Percentiles rank a stretch among this genome's conserved stretches.
These are phyloP conservation scores for Pseudochirops corinnae DNA, from an alignment of 2,797 vertebrate genomes.

Conservation along the genomic window DNA sequence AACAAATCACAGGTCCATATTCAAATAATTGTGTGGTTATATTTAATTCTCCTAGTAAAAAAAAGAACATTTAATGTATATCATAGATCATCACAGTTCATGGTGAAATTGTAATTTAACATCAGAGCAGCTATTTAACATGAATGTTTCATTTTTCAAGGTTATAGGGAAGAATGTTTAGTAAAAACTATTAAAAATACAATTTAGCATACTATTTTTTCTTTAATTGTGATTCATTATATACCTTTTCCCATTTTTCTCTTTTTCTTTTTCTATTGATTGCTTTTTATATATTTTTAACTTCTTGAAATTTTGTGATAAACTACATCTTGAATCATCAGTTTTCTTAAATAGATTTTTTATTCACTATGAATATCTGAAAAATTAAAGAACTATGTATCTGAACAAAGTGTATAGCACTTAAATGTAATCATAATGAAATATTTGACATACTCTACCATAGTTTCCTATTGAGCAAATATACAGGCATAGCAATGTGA, in stretches of 20 bases:
- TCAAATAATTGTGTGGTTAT: neutral
- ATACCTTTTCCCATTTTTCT: constrained; percentile 8
- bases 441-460: constrained; percentile 29
- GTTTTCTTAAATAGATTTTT: constrained; percentile 33
- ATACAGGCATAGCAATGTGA: constrained; percentile 38
- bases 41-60: neutral
- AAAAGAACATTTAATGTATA: neutral
- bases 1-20: neutral
- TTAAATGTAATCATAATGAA: constrained; percentile 39
- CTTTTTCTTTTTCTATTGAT: constrained; percentile 30
- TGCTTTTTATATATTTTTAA: constrained; percentile 37
- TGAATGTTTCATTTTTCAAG: constrained; percentile 54
- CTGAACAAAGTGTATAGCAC: constrained; percentile 45
- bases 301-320: constrained; percentile 53
- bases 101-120: constrained; percentile 34
- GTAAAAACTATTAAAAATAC: neutral
- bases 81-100: constrained; percentile 28
- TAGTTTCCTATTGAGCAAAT: constrained; percentile 48
- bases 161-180: neutral
- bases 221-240: neutral
- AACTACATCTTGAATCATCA: constrained; percentile 49
- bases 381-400: constrained; percentile 12
- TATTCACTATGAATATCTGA: neutral
- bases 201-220: neutral
- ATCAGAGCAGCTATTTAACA: neutral